Evolutionary conservation across 2,113 vertebrate genomes (phyloP), one percentile per base, ranked within the genome.

Genomic region (Paradisaea rubra): DNA sequence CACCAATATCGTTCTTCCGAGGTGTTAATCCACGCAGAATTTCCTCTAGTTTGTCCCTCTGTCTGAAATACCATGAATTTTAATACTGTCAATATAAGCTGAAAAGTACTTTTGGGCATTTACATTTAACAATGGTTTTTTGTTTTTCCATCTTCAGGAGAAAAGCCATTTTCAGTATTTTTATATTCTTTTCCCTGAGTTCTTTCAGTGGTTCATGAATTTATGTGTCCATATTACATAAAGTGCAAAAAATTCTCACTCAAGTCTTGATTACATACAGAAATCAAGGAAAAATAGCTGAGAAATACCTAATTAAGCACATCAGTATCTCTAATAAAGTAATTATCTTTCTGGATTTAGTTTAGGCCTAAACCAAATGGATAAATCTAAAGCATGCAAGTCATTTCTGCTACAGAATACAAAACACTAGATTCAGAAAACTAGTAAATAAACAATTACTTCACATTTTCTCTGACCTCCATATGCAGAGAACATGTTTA

Each of bases 1-100:
- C 99, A 11, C 99, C 99, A 69, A 99, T 98, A 85, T 99, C 99
- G 9, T 98, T 99, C 93, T 99, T 99, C 93, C 99, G 98, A 74
- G 99, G 99, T 9, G 98, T 98, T 97, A 99, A 96, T 39, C 98
- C 99, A 65, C 99, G 98, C 15, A 99, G 97, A 88, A 99, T 98
- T 97, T 99, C 99, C 96, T 99, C 99, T 60, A 99, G 97, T 94
- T 99, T 99, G 97, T 99, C 99, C 49, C 99, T 98, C 96, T 99
- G 99, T 30, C 99, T 99, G 96, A 86, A 98, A 95, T 93, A 91
- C 0, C 23, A 96, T 24, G 7, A 86, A 84, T 93, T 91, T 91
- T 92, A 78, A 78, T 41, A 90, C 45, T 93, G 94, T 65, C 73
- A 93, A 16, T 33, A 66, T 21, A 54, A 74, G 91, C 64, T 37